Evolutionary conservation across 2,888 invertebrate species (phyloP).

Genomic region (Antheraea assamensis): DNA sequence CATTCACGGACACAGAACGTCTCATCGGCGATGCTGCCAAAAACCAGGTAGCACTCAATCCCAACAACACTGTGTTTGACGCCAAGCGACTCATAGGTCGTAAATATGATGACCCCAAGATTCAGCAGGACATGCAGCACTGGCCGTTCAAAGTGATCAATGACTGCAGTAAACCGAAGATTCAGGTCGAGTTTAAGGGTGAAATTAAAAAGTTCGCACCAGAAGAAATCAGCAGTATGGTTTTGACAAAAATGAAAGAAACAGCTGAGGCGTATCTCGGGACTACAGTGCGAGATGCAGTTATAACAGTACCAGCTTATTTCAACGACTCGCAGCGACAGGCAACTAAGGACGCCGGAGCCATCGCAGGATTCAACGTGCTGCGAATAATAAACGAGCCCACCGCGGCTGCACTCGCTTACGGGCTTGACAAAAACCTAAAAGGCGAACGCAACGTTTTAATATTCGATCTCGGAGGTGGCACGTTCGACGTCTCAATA

Average conservation of each 20-base stretch:
- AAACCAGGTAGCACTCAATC: slow-evolving; percentile 91
- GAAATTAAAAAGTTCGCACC: slow-evolving; percentile 85
- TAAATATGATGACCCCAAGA: slow-evolving; percentile 87
- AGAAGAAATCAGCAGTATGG: slow-evolving; percentile 88
- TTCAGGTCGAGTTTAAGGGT: slow-evolving; percentile 85
- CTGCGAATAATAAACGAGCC: slow-evolving; percentile 92
- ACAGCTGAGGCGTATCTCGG: slow-evolving; percentile 89
- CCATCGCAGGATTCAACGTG: slow-evolving; percentile 89
- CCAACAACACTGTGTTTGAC: slow-evolving; percentile 87
- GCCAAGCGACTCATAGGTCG: slow-evolving; percentile 91
- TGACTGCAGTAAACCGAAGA: slow-evolving; percentile 85
- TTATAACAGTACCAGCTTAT: slow-evolving; percentile 91
- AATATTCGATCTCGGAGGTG: slow-evolving; percentile 85
- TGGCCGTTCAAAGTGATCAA: slow-evolving; percentile 91
- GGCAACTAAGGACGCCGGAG: slow-evolving; percentile 93
- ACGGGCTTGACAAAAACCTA: slow-evolving; percentile 87
- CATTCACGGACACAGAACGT: slow-evolving; percentile 92
- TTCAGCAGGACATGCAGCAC: slow-evolving; percentile 90
- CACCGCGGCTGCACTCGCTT: slow-evolving; percentile 88
- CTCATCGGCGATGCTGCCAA: slow-evolving; percentile 94
- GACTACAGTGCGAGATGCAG: slow-evolving; percentile 85
- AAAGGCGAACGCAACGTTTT: slow-evolving; percentile 84
- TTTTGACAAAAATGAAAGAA: slow-evolving; percentile 80
- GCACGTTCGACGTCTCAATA: slow-evolving; percentile 92
- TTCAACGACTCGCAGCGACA: slow-evolving; percentile 89